Conservation (phyloP, 2,888 invertebrate species). For the Pasiphila rectangulata region DNA sequence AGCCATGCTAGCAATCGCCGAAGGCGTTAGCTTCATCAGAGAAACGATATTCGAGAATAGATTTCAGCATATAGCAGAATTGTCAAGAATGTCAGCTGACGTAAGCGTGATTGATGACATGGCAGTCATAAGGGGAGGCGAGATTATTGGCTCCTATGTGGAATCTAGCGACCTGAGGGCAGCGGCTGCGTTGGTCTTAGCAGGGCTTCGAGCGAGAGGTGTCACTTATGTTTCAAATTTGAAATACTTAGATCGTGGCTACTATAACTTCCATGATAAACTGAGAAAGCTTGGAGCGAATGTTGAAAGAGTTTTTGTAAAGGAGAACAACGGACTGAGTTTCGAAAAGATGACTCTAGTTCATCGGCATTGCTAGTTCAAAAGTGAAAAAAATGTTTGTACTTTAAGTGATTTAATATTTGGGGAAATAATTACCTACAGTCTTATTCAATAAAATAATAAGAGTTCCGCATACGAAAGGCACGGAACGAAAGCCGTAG, state of each 20-base stretch:
- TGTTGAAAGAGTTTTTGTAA: constrained; percentile 1
- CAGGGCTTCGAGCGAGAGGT: constrained; percentile 18
- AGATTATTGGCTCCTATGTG: constrained; percentile 8
- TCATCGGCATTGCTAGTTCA: no score
- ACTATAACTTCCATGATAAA: constrained; percentile 23
- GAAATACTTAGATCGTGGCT: constrained; percentile 23
- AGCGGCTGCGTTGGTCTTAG: constrained; percentile 20
- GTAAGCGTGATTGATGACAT: constrained; percentile 1
- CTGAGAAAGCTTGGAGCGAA: constrained; percentile 8
- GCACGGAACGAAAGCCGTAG: no score
- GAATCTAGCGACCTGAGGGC: constrained; percentile 18
- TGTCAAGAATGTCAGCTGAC: constrained; percentile 18
- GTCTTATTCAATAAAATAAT: no score
- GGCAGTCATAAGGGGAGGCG: constrained; percentile 12
- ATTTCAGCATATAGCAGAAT: constrained; percentile 21
- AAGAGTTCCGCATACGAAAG: no score
- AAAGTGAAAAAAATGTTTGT: no score
- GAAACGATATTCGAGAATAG: constrained; percentile 25
- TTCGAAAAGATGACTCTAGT: no score
- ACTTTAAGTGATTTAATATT: no score
- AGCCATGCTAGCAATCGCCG: constrained; percentile 9
- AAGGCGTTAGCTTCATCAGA: constrained; percentile 13
- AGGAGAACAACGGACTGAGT: no score
- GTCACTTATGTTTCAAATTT: constrained; percentile 15
- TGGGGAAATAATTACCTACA: no score